Evolutionary conservation across 2,797 vertebrate genomes (phyloP).

Genomic region (Picus viridis): DNA sequence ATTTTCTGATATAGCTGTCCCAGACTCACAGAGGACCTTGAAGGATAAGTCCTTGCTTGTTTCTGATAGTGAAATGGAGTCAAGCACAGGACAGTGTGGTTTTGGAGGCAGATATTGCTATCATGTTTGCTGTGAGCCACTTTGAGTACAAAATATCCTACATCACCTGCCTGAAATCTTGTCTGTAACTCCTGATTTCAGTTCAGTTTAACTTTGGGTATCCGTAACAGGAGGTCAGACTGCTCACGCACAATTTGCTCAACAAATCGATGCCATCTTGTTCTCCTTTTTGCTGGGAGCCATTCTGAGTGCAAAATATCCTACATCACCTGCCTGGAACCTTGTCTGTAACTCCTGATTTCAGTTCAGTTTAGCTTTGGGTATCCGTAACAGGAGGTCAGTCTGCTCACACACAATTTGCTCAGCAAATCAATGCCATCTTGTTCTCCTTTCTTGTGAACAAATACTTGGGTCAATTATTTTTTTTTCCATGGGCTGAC

Average conservation of each 20-base stretch:
- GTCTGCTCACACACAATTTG: not conserved
- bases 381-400: not conserved
- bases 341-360: not conserved
- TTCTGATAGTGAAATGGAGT: not conserved
- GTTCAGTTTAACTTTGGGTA: not conserved
- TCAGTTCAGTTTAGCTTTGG: not conserved
- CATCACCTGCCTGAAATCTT: not conserved
- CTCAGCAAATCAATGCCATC: not conserved
- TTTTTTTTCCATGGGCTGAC: not conserved
- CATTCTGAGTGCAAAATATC: fast-evolving
- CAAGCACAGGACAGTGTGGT: not conserved
- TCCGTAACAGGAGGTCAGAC: not conserved
- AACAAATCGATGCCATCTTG: not conserved
- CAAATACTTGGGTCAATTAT: not conserved
- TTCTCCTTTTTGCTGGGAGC: not conserved
- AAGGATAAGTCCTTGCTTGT: not conserved
- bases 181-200: not conserved
- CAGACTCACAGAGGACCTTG: not conserved
- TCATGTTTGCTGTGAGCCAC: not conserved
- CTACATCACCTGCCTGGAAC: not conserved
- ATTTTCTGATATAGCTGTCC: not conserved
- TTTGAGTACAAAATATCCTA: fast-evolving
- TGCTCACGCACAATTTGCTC: not conserved
- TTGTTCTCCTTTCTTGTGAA: not conserved
- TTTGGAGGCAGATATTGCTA: not conserved